Evolutionary conservation across 2,888 invertebrate species (phyloP).

Genomic region (Clivina fossor): DNA sequence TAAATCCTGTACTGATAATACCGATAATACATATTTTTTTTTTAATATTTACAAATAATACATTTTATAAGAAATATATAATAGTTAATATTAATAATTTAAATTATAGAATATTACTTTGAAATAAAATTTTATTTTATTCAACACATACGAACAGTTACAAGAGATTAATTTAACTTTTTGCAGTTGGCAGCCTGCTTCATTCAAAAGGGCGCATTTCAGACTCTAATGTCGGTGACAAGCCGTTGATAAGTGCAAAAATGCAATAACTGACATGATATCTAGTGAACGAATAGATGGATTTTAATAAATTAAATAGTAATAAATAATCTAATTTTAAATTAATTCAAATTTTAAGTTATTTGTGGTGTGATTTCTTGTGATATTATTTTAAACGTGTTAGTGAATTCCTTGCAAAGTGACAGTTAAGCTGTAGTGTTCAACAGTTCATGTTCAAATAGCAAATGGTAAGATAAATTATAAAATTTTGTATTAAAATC

Average conservation of each 20-base stretch:
- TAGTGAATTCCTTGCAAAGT: conserved; percentile 3
- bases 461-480: conserved; percentile 4
- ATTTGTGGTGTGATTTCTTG: conserved; percentile 3
- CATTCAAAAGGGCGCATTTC: conserved; percentile 2
- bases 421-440: conserved; percentile 5
- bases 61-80: no score
- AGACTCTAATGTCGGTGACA: conserved; percentile 1
- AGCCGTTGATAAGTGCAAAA: background rate
- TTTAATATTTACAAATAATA: no score
- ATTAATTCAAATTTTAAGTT: background rate
- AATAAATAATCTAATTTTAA: background rate
- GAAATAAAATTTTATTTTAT: background rate
- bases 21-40: no score
- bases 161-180: no score
- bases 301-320: background rate
- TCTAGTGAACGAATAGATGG: background rate
- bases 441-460: conserved; percentile 5
- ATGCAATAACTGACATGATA: background rate
- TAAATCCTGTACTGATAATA: no score
- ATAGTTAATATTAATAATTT: no score
- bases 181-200: background rate
- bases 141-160: no score
- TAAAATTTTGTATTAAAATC: background rate
- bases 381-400: background rate
- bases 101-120: no score